Base-by-base conservation (phyloP, 35 echinoderm and acorn worm species). In the Holothuria glaberrima region DNA sequence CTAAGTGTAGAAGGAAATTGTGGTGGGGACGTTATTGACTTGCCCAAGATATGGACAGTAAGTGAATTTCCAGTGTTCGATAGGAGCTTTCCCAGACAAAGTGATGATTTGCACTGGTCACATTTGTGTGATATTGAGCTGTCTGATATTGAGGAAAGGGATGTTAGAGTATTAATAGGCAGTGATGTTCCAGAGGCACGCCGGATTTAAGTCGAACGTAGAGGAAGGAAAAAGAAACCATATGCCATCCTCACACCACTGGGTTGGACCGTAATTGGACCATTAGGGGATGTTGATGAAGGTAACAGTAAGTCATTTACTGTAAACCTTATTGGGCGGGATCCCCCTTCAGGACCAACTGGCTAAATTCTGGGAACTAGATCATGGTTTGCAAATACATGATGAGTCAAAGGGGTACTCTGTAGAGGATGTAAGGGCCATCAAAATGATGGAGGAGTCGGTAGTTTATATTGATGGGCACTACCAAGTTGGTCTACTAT, bases 21-120 rank as follows among this genome's bases (percentile, higher is more conserved):
- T 61, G 58, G 61, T 33, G 58, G 44, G 9, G 88, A 60, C 12
- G 18, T 27, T 16, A 71, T 92, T 48, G 24, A 92, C 17, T 30
- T 92, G 61, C 82, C 84, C 18, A 74, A 64, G 14, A 68, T 92
- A 60, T 88, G 83, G 69, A 31, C 83, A 45, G 83, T 88, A 22
- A 70, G 89, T 19, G 76, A 73, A 25, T 24, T 92, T 6, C 91
- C 83, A 28, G 68, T 88, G 34, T 24, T 50, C 3, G 20, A n/a
- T 20, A 9, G 17, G n/a, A 70, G 29, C 22, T 35, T 88, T 48
- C 91, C 91, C n/a, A 63, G 16, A 14, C 35, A 66, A 24, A 33
- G 71, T 44, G 82, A 92, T 71, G 48, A 78, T 4, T 24, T 30
- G 2, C 12, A 61, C n/a, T 92, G 91, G 83, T 35, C 66, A 72